Base-by-base conservation (phyloP, 2,797 vertebrate genomes). In the Gallinago solitaria region DNA sequence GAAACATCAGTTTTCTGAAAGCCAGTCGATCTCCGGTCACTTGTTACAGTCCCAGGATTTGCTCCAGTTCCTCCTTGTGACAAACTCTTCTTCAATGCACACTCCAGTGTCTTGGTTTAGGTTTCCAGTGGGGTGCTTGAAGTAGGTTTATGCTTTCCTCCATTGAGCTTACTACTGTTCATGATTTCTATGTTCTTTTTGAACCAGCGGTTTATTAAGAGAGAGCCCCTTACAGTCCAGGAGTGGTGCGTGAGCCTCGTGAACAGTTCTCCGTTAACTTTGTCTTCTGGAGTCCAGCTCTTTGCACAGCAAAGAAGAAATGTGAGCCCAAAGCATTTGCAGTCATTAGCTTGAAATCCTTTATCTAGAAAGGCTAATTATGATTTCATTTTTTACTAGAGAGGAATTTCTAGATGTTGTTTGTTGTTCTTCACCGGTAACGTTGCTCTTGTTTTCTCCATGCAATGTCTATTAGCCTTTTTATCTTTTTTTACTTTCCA, bases 311-410 rank as follows among this genome's bases (percentile, higher is more conserved):
- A 76, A 43, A 75, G 81, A 59, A 68, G 76, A 96, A 85, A 68
- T 15, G 54, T 48, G 48, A 79, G 21, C 82, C 45, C 80, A 30
- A 89, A 90, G 78, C 1, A 0, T 87, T 93, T 73, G 54, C 35
- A 51, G n/a, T 92, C 73, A 59, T 94, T 89, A 88, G 27, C 56
- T 88, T 95, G 65, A 89, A 95, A 84, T 87, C 47, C 30, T 86
- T 93, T 12, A 43, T 63, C 53, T 90, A 71, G 12, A 39, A 67
- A 81, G 41, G 15, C 47, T 91, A 57, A 35, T 83, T 59, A 59
- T 30, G 17, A 41, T 75, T 59, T 59, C 0, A 21, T 56, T 73
- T 85, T 74, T 81, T 64, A 48, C 28, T 76, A 4, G 78, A 67
- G 6, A 43, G 33, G 17, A 41, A 50, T 61, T 41, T 86, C 79